Base-by-base conservation (phyloP, 2,797 vertebrate species). In the Mus minutoides region DNA sequence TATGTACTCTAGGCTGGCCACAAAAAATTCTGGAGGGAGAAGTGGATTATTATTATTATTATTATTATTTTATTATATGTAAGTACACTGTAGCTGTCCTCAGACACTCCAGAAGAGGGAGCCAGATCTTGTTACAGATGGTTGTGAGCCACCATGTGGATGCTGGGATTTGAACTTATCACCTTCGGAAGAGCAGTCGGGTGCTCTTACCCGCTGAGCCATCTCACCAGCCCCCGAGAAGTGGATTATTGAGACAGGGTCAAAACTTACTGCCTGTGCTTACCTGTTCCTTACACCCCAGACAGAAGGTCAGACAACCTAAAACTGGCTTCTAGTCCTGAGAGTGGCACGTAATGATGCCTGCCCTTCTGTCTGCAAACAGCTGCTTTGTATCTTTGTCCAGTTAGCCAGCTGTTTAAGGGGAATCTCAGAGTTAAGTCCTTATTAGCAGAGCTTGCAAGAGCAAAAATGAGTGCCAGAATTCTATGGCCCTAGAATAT, bases 321-420 rank as follows among this genome's bases (percentile, higher is more conserved):
- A 6, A 17, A 43, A n/a, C 22, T 29, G 0, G 0, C 29, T 21
- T 26, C 1, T 7, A 3, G 56, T 31, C 56, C 31, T 22, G 6
- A 40, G 49, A 49, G 34, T 87, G 62, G 24, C 52, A 5, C 26
- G 22, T n/a, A 71, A 64, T 11, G 69, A 73, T 37, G 14, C 16
- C n/a, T 37, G 22, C 11, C 21, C 62, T 85, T 43, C 60, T 21
- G 1, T 69, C 31, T 86, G 46, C 12, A 58, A 58, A 60, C 17
- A 9, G 78, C 0, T 24, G 19, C 6, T 85, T 54, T 54, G 0
- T 11, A 1, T 43, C 24, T 46, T 16, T 22, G 16, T 9, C 60
- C 56, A 49, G 29, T 34, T 69, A 85, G 22, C 37, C 22, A n/a
- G 40, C 2, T 58, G 71, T 22, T 43, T 16, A 26, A 2, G 46